phyloP scores from a whole-genome alignment of 2,888 invertebrate genomes.

The Coenonympha arcania region DNA sequence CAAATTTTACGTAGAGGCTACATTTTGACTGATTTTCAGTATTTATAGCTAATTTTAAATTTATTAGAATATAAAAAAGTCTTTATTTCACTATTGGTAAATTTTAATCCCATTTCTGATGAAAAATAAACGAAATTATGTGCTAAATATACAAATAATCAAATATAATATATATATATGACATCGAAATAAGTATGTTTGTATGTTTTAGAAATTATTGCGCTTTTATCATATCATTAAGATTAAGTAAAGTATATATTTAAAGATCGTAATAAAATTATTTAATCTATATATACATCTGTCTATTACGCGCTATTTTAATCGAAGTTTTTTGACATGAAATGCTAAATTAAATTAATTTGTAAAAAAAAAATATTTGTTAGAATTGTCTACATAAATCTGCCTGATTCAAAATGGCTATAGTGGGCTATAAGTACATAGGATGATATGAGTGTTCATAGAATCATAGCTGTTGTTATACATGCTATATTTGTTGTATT shows the following conservation, averaged over 20 bases:
- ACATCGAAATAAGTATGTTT: neutral
- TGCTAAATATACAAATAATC: too few relatives aligned
- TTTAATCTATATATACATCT: constrained; percentile 11
- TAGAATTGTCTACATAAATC: too few relatives aligned
- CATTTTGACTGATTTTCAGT: constrained; percentile 13
- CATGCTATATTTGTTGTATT: neutral
- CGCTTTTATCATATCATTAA: constrained; percentile 71
- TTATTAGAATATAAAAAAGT: neutral
- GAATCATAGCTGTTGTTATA: neutral
- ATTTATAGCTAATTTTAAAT: neutral
- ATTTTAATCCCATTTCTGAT: neutral
- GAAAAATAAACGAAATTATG: neutral
- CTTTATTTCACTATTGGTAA: neutral
- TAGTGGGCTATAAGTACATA: too few relatives aligned
- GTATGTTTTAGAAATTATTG: constrained; percentile 38
- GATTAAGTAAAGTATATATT: constrained; percentile 46
- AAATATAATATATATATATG: neutral
- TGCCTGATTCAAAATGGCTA: neutral
- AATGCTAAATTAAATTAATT: constrained; percentile 6
- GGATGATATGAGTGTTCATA: neutral
- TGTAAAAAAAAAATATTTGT: neutral
- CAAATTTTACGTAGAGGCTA: constrained; percentile 15
- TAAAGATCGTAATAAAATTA: constrained; percentile 34
- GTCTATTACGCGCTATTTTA: neutral
- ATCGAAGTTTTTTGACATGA: neutral